A percentile compares a stretch with the other conserved stretches of the same genome.
These are phyloP conservation scores for Bombyx mandarina DNA, from an alignment of 1,140 invertebrate species.

Conservation along the genomic window DNA sequence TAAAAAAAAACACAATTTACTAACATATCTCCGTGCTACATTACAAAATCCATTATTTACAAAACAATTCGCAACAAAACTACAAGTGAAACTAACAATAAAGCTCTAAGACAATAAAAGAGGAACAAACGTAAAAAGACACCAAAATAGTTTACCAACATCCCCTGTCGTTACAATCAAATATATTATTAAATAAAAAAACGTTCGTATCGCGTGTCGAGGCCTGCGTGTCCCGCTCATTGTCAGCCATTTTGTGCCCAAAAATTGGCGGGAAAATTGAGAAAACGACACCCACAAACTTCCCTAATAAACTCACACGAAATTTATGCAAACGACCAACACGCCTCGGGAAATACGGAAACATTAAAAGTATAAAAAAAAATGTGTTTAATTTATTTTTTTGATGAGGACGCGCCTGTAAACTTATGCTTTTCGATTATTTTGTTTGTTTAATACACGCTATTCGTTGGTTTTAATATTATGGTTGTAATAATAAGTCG, in stretches of 20 bases:
- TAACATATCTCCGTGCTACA: no score
- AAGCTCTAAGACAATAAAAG: no score
- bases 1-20: no score
- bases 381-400: slow-evolving; percentile 1
- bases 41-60: no score
- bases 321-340: slow-evolving; percentile 43
- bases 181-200: slow-evolving; percentile 20
- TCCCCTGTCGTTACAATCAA: slow-evolving; percentile 12
- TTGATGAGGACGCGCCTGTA: no score
- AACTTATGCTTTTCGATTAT: no score
- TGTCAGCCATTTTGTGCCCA: slow-evolving; percentile 55
- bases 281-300: slow-evolving; percentile 49
- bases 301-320: slow-evolving; percentile 20
- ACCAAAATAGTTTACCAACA: slow-evolving; percentile 13
- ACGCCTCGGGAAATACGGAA: slow-evolving; percentile 21
- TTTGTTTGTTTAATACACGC: no score
- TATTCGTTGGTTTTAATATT: no score
- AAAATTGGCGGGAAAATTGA: slow-evolving; percentile 62
- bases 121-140: no score
- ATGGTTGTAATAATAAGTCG: no score
- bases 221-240: slow-evolving; percentile 43
- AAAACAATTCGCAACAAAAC: no score
- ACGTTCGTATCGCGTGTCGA: slow-evolving; percentile 30
- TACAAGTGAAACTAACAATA: no score
- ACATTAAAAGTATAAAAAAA: slow-evolving; percentile 33